These are phyloP conservation scores for Nothobranchius kuhntae DNA, from an alignment of 2,113 vertebrate genomes.

Conservation along the genomic window DNA sequence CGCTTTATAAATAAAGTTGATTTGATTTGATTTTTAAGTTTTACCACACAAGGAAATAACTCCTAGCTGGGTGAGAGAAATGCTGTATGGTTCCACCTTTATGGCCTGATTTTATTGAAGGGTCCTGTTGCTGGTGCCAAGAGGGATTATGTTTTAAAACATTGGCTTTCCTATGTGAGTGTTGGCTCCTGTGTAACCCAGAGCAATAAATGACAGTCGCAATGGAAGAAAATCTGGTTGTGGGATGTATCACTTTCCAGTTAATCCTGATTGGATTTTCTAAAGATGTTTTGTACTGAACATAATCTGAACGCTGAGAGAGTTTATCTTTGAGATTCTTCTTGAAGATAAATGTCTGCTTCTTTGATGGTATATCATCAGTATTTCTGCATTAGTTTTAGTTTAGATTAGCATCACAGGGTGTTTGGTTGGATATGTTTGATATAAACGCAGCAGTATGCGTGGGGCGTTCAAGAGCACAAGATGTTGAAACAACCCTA, in stretches of 20 bases:
- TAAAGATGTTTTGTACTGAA: slow-evolving; percentile 27
- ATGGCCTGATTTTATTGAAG: not conserved
- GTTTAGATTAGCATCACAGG: slow-evolving; percentile 21
- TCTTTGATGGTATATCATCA: slow-evolving; percentile 1
- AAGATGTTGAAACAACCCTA: slow-evolving; percentile 44
- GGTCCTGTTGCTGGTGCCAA: too few relatives aligned
- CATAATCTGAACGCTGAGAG: slow-evolving; percentile 6
- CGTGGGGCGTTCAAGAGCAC: slow-evolving; percentile 25
- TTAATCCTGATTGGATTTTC: slow-evolving; percentile 27
- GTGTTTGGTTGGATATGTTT: slow-evolving; percentile 17
- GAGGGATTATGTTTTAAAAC: slow-evolving; percentile 36
- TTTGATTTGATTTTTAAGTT: too few relatives aligned
- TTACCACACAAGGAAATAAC: too few relatives aligned
- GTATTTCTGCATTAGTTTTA: slow-evolving; percentile 9
- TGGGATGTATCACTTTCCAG: slow-evolving; percentile 33
- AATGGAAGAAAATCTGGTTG: slow-evolving; percentile 39
- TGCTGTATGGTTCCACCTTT: too few relatives aligned
- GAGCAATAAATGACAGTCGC: slow-evolving; percentile 44
- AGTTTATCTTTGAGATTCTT: slow-evolving; percentile 4
- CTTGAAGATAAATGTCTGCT: slow-evolving; percentile 40
- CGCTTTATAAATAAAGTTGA: too few relatives aligned
- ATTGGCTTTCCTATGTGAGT: slow-evolving; percentile 35
- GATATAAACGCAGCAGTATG: slow-evolving; percentile 9
- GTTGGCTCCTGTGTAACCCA: slow-evolving; percentile 32
- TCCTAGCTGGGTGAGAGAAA: too few relatives aligned